Conservation (phyloP, 2,113 vertebrate genomes). For the Hyperoodon ampullatus region DNA sequence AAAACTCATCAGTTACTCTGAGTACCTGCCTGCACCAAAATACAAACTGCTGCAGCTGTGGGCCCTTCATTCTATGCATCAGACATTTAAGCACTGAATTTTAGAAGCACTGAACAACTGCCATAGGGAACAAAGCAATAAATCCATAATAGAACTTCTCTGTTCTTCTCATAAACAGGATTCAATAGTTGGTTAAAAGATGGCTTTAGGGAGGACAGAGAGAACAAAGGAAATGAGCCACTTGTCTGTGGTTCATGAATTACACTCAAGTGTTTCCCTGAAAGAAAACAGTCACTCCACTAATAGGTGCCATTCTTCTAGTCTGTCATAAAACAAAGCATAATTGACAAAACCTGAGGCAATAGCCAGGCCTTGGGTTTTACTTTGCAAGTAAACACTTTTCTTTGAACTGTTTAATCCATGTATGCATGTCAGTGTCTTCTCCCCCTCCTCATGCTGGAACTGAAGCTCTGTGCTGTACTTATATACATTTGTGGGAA, state of each 20-base stretch:
- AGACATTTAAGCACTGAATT: background rate
- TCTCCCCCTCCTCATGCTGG: constrained; percentile 52
- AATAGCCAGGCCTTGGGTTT: constrained; percentile 70
- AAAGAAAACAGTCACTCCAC: constrained; percentile 67
- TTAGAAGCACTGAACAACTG: background rate
- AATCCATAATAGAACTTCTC: constrained; percentile 56
- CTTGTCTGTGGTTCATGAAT: constrained; percentile 74
- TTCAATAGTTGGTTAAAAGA: constrained; percentile 63
- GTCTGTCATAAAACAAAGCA: constrained; percentile 67
- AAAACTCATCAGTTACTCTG: background rate
- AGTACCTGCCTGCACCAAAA: background rate
- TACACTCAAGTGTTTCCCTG: constrained; percentile 72
- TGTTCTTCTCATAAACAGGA: constrained; percentile 73
- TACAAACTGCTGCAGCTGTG: background rate
- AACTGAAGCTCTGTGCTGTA: constrained; percentile 37
- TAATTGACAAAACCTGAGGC: constrained; percentile 77
- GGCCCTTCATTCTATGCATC: background rate
- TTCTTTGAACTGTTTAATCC: constrained; percentile 74
- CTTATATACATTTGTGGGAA: constrained; percentile 58
- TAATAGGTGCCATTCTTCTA: constrained; percentile 78
- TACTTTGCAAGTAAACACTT: constrained; percentile 75
- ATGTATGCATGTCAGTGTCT: constrained; percentile 54
- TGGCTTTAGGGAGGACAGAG: constrained; percentile 71
- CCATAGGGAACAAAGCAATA: constrained; percentile 56
- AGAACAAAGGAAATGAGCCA: constrained; percentile 75